Evolutionary conservation across 53 echinoderm and acorn worm genomes (phyloP).

Genomic region (Echinarachnius parma): DNA sequence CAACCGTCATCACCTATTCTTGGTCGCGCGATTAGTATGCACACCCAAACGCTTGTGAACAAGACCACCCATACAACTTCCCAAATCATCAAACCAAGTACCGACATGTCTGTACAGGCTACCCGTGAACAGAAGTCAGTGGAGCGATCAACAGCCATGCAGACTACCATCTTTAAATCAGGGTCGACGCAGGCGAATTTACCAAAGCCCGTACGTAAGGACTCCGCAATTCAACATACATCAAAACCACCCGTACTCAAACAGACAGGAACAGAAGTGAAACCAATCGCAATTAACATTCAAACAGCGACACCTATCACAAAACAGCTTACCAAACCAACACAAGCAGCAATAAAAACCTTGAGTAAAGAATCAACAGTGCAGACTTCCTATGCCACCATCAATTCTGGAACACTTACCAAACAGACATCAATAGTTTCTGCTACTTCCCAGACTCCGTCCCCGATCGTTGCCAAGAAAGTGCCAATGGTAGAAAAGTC

Average conservation of each 20-base stretch:
- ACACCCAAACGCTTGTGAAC: constrained; percentile 15
- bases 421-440: background rate
- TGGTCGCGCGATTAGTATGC: background rate
- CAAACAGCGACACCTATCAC: constrained; percentile 17
- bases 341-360: constrained; percentile 44
- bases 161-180: background rate
- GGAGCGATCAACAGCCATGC: constrained; percentile 11
- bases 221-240: constrained; percentile 12
- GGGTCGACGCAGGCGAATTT: constrained; percentile 15
- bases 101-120: background rate
- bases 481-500: background rate
- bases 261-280: constrained; percentile 37
- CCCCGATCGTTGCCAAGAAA: background rate
- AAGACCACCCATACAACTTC: constrained; percentile 8
- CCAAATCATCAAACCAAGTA: background rate
- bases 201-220: background rate
- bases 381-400: background rate
- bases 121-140: background rate
- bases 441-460: constrained; percentile 10
- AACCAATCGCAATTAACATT: constrained; percentile 34
- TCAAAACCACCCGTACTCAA: constrained; percentile 15
- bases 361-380: background rate
- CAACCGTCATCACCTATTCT: constrained; percentile 27
- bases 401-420: constrained; percentile 2
- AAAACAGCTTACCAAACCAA: constrained; percentile 19